Conservation (phyloP, 1,140 invertebrate genomes). For the Nephila pilipes region DNA sequence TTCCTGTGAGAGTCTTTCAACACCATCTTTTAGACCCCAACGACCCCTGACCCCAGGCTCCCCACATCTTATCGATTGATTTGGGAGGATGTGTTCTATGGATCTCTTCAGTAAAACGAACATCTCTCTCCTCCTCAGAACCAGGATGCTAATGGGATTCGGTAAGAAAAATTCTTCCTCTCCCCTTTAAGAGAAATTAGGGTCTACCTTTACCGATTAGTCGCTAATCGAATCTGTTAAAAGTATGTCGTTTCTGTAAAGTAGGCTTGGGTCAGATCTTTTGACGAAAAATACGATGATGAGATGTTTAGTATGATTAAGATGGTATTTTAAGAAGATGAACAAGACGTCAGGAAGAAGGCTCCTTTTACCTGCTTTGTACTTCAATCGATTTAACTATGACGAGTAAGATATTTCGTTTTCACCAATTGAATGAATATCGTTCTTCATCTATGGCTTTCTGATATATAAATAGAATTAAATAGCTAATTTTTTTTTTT, state of each 20-base stretch:
- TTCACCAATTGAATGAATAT: not conserved
- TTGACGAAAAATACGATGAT: not conserved
- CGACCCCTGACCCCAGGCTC: not conserved
- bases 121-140: not conserved
- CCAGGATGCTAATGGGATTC: slow-evolving; percentile 11
- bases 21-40: not conserved
- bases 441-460: too few species aligned
- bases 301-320: not conserved
- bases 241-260: too few species aligned
- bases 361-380: slow-evolving; percentile 37
- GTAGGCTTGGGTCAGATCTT: too few species aligned
- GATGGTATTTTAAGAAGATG: slow-evolving; percentile 13
- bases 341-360: slow-evolving; percentile 38
- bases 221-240: not conserved
- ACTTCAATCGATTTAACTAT: slow-evolving; percentile 25
- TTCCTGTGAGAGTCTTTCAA: not conserved
- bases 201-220: not conserved
- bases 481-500: too few species aligned
- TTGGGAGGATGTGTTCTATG: not conserved
- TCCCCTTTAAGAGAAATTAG: not conserved
- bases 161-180: slow-evolving; percentile 30
- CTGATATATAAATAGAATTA: too few species aligned
- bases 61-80: slow-evolving; percentile 23
- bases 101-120: not conserved
- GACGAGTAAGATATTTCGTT: slow-evolving; percentile 8